Evolutionary conservation across 2,888 invertebrate genomes (phyloP).

Genomic region (Tanypteryx hageni): DNA sequence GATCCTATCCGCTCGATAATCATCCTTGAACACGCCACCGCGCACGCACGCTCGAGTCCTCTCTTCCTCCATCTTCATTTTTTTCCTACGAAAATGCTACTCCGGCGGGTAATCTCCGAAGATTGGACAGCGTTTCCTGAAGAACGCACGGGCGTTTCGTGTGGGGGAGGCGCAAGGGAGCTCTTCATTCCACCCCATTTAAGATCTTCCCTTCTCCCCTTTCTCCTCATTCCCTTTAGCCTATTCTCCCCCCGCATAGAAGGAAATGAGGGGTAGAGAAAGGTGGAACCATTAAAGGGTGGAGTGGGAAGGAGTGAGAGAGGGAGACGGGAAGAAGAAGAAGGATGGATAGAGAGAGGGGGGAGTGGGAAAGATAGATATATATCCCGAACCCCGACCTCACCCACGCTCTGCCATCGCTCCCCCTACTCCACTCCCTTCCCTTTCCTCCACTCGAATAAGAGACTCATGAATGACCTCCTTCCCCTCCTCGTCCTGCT

Average conservation of each 20-base stretch:
- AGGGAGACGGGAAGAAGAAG: background rate
- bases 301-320: background rate
- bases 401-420: constrained; percentile 53
- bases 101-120: background rate
- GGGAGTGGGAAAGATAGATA: background rate
- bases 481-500: constrained; percentile 25
- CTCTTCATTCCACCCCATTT: background rate
- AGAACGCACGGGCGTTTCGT: background rate
- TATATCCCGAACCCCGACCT: constrained; percentile 56
- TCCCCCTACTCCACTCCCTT: background rate
- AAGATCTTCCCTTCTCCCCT: background rate
- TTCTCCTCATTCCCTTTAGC: background rate
- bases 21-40: background rate
- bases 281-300: background rate
- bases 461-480: constrained; percentile 60
- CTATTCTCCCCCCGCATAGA: background rate
- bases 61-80: no score
- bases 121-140: background rate
- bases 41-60: background rate
- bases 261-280: background rate
- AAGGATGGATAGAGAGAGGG: background rate
- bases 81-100: constrained; percentile 4
- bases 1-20: background rate
- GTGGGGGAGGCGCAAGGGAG: background rate
- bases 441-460: background rate